These are phyloP conservation scores for Mobula birostris DNA, from an alignment of 2,113 vertebrate genomes.

Conservation along the genomic window DNA sequence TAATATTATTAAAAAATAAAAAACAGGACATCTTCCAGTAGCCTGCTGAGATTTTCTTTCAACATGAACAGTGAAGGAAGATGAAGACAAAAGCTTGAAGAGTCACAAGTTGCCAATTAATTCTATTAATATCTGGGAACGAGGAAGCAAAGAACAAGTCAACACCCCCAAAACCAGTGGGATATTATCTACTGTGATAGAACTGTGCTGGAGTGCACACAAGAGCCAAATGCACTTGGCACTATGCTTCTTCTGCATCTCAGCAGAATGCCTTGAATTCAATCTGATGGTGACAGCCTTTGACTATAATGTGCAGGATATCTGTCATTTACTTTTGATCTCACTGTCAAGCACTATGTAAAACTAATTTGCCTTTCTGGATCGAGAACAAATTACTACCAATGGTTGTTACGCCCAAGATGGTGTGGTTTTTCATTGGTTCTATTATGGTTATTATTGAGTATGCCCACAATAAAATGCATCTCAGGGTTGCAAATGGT, in stretches of 20 bases:
- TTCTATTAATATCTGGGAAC: constrained; percentile 4
- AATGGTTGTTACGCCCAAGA: no score
- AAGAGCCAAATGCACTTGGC: background rate
- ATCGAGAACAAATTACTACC: background rate
- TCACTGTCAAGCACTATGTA: background rate
- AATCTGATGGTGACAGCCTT: background rate
- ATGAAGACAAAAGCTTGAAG: constrained; percentile 22
- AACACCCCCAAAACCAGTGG: constrained; percentile 6
- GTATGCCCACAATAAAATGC: no score
- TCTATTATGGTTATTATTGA: no score
- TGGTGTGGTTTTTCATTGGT: no score
- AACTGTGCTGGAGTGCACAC: no score
- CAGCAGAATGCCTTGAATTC: background rate
- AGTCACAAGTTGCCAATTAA: constrained; percentile 35
- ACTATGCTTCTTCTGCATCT: background rate
- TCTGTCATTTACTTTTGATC: background rate
- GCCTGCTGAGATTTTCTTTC: constrained; percentile 25
- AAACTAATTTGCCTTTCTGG: no score
- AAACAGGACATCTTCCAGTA: constrained; percentile 19
- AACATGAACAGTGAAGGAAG: background rate
- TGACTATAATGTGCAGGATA: background rate
- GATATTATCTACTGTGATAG: background rate
- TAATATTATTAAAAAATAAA: background rate
- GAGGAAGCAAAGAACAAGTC: background rate
- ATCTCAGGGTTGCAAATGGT: no score